Base-by-base conservation (phyloP, 2,888 invertebrate species). In the Shargacucullia verbasci region DNA sequence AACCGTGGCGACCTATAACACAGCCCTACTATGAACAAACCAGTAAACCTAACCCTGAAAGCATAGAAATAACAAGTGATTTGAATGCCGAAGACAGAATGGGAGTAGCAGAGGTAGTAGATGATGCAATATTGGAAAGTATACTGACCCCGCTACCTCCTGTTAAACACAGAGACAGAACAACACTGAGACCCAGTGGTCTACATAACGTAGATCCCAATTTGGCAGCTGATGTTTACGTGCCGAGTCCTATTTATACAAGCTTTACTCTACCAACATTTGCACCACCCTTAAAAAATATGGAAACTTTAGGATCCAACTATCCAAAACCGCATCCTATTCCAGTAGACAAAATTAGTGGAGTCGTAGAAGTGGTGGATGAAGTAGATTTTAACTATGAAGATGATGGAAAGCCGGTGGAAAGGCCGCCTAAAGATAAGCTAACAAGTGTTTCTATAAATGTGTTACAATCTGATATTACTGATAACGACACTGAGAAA, bases 1-100 rank as follows among this genome's bases (percentile, higher is more conserved):
- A 96, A 84, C 96, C 96, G 0, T 96, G 96, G 96, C 94, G 95
- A 40, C 96, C 96, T 11, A 96, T 96, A 61, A 94, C 94, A 15
- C 88, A 90, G 57, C 91, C 93, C 3, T 94, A 93, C 62, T 91
- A 88, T 73, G 92, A 92, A 79, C 82, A 83, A 37, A 85, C 89
- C 4, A 88, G 84, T 55, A 84, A 85, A 76, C 63, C 73, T 3
- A 64, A 80, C 62, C 59, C 80, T 27, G 67, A 70, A 14, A 54
- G 77, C 34, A 39, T 74, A 15, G 85, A 87, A 64, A 73, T 83
- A 15, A 81, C 80, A 37, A 83, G 74, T 69, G 92, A 89, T 41
- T 68, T 85, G 58, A 89, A 87, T 73, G 92, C 88, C 45, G 91
- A 94, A 80, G 93, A 94, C 49, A 87, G 94, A 82, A 92, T 94